These are phyloP conservation scores for Channa maculata DNA, from an alignment of 2,113 vertebrate species.

Conservation along the genomic window DNA sequence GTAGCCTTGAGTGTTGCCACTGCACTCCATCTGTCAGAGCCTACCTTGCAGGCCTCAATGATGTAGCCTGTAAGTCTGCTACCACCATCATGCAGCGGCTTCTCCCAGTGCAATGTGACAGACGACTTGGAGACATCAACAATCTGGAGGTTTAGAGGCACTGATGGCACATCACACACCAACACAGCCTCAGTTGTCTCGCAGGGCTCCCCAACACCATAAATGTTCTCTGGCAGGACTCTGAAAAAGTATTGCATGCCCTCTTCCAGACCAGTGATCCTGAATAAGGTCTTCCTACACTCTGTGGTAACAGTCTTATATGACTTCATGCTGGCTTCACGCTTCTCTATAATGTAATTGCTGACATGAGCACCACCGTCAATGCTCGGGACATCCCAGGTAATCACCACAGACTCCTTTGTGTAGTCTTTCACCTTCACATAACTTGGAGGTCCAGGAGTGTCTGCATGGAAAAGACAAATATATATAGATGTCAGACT, in stretches of 20 bases:
- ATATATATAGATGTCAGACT: too few relatives aligned
- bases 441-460: conserved; percentile 92
- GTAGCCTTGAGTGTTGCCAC: conserved; percentile 91
- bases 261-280: conserved; percentile 91
- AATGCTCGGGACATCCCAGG: conserved; percentile 94
- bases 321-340: conserved; percentile 96
- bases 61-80: conserved; percentile 92
- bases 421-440: conserved; percentile 96
- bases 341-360: conserved; percentile 97
- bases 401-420: conserved; percentile 96
- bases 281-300: conserved; percentile 94
- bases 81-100: conserved; percentile 91
- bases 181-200: conserved; percentile 92
- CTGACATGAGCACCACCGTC: conserved; percentile 96
- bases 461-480: conserved; percentile 81
- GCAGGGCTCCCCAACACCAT: conserved; percentile 94
- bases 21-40: conserved; percentile 92
- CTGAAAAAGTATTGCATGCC: conserved; percentile 95
- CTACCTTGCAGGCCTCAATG: conserved; percentile 94
- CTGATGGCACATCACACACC: conserved; percentile 93
- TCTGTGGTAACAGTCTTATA: conserved; percentile 97
- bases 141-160: conserved; percentile 90
- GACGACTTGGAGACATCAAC: conserved; percentile 92
- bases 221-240: conserved; percentile 97
- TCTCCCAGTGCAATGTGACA: conserved; percentile 92